Evolutionary conservation across 92 coral and sea anemone genomes (phyloP).

Genomic region (Muricea muricata): DNA sequence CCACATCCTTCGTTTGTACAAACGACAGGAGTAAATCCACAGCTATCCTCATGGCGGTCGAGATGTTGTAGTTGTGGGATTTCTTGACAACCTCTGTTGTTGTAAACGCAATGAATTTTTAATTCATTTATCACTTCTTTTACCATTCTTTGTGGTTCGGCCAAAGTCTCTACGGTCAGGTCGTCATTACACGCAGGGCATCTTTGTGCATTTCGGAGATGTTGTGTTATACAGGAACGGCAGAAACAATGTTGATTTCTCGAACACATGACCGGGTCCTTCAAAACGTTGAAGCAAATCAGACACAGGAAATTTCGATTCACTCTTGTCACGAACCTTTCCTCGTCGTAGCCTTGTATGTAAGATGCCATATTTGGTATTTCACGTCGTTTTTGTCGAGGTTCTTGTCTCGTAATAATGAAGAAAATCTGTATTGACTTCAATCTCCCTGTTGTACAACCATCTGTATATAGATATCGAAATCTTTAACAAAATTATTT

Average conservation of each 20-base stretch:
- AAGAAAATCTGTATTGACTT: not conserved
- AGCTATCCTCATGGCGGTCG: not conserved
- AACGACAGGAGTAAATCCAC: not conserved
- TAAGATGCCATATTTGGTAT: not conserved
- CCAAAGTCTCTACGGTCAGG: not conserved
- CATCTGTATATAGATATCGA: not conserved
- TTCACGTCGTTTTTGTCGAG: not conserved
- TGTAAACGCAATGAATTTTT: not conserved
- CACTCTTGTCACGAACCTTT: not conserved
- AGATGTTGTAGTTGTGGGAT: not conserved
- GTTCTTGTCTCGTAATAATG: not conserved
- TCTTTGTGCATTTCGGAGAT: not conserved
- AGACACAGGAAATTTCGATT: not conserved
- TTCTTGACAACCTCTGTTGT: not conserved
- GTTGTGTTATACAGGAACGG: not conserved
- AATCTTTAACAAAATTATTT: not conserved
- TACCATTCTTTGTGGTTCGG: not conserved
- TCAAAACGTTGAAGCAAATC: constrained; percentile 2
- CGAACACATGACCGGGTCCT: not conserved
- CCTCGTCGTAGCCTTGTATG: not conserved
- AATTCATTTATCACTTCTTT: not conserved
- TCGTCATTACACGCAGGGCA: not conserved
- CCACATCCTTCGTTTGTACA: not conserved
- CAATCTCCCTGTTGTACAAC: too few species aligned
- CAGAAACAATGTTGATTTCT: not conserved